Evolutionary conservation across 2,113 vertebrate genomes (phyloP), one percentile per base, ranked within the genome.

Genomic region (Lagopus muta): DNA sequence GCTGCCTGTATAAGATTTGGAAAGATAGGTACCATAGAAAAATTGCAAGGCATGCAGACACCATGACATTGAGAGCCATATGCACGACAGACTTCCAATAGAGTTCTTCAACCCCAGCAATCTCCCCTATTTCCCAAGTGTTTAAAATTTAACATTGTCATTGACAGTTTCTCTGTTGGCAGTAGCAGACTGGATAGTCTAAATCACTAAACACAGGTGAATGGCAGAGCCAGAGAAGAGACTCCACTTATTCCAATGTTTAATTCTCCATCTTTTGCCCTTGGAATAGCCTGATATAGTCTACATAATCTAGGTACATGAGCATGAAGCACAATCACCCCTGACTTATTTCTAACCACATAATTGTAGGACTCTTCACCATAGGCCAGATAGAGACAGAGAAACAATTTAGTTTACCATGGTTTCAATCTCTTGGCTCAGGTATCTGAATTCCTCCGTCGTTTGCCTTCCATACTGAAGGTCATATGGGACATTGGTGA

Each of bases 341-440:
- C 77, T 69, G 18, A 76, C 43, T 80, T 8, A 18, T 55, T 91
- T 85, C 36, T 12, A 81, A 8, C 36, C 22, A 40, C 5, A 20
- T 6, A 74, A 10, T 38, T 1, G 0, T 40, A 83, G 27, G 57
- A 57, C 24, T 71, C 60, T 79, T 75, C 15, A 34, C 32, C 45
- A 43, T 1, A 57, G 14, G 32, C 52, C 20, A 73, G 11, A 18
- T 11, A 52, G 47, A 66, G 62, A 61, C 13, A 91, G 32, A 77
- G 16, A 81, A 80, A 72, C n/a, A 34, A 9, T 89, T 60, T 64
- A 10, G 21, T 82, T 97, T 97, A 98, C 98, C 96, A 97, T 83
- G 21, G 58, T 89, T 94, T 71, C 97, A 77, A 98, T 75, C 43
- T 80, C 93, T 91, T 95, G 25, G 4, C 97, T 96, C 50, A 98